Percentiles rank a stretch among this genome's conserved stretches.
Conservation (phyloP, 92 coral and sea anemone species). For the Paragorgia papillata region DNA sequence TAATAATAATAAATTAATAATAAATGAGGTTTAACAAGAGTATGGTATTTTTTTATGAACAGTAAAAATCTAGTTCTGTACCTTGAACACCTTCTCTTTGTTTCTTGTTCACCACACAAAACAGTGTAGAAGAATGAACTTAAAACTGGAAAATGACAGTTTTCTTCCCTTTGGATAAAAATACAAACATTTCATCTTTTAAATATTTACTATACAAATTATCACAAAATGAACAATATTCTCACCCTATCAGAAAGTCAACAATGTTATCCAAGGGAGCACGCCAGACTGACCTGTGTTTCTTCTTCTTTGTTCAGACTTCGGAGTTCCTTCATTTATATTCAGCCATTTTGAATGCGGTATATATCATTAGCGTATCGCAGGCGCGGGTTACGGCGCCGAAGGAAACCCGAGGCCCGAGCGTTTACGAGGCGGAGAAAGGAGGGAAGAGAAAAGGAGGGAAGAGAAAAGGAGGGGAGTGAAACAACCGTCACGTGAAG, state of each 20-base stretch:
- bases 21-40: not conserved
- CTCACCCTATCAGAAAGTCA: not conserved
- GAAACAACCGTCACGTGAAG: no score
- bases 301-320: no score
- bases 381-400: no score
- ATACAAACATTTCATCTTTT: not conserved
- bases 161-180: not conserved
- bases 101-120: slow-evolving; percentile 8
- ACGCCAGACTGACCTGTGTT: no score
- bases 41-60: not conserved
- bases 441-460: no score
- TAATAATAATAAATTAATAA: not conserved
- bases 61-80: not conserved
- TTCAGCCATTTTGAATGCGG: no score
- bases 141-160: not conserved
- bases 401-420: no score
- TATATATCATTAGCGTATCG: no score
- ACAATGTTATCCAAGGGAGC: slow-evolving; percentile 19
- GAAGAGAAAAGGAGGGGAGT: no score
- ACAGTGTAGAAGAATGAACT: not conserved
- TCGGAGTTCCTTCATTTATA: no score
- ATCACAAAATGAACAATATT: not conserved
- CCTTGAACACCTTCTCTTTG: slow-evolving; percentile 1
- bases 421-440: no score
- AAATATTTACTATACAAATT: no score